Conservation (phyloP, 2,113 vertebrate genomes). For the Myanophis thanlyinensis region DNA sequence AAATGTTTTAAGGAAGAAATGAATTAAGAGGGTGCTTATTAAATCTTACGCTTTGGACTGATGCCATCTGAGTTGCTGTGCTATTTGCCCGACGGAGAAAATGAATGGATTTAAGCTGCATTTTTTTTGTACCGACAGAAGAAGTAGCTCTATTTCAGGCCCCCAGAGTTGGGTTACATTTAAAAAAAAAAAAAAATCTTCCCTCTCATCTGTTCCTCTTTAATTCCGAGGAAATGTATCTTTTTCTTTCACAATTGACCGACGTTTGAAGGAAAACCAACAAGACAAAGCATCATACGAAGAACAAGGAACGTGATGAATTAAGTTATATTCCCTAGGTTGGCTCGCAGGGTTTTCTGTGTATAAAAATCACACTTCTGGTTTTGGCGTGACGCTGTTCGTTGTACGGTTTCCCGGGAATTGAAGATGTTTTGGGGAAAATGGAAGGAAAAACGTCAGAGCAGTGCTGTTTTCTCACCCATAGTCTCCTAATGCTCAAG, state of each 20-base stretch:
- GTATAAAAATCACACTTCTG: no score
- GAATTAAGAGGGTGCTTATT: not conserved
- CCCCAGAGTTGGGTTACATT: not conserved
- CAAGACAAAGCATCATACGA: no score
- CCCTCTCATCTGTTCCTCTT: not conserved
- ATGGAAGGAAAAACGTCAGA: not conserved
- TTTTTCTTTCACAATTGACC: not conserved
- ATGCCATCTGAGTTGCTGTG: constrained; percentile 29
- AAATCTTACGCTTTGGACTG: constrained; percentile 25
- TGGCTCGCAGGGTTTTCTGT: no score
- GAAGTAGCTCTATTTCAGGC: constrained; percentile 30
- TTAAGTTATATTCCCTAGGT: no score
- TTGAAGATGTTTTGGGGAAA: not conserved
- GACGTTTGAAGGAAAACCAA: constrained; percentile 1
- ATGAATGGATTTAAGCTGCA: constrained; percentile 55
- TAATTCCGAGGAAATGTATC: constrained; percentile 25
- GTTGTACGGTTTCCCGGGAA: not conserved
- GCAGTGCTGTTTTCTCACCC: not conserved
- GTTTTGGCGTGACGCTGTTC: no score
- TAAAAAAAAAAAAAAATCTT: not conserved
- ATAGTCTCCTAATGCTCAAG: not conserved
- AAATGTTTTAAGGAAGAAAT: not conserved
- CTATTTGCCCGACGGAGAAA: not conserved
- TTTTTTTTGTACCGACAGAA: constrained; percentile 6
- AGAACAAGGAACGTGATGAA: no score